Conservation (phyloP, 2,888 invertebrate species). For the Drosophila borealis region DNA sequence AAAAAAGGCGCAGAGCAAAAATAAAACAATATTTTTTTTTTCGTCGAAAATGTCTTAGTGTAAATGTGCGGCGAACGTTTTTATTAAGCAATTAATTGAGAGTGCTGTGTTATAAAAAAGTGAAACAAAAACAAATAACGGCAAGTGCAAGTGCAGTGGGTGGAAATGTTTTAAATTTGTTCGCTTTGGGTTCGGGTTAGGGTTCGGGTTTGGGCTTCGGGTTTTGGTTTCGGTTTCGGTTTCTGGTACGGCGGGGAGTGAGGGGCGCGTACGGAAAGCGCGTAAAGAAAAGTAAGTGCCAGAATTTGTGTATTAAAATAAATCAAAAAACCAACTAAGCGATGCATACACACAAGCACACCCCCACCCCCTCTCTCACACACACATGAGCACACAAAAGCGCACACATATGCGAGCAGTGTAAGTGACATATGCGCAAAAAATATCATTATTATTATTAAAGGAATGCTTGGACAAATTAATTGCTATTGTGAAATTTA, state of each 20-base stretch:
- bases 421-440: conserved; percentile 70
- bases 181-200: conserved; percentile 30
- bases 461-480: conserved; percentile 54
- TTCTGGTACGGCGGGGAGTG: conserved; percentile 11
- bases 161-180: conserved; percentile 72
- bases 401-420: conserved; percentile 20
- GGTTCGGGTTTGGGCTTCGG: conserved; percentile 24
- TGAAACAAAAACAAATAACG: conserved; percentile 61
- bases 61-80: conserved; percentile 64
- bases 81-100: conserved; percentile 79
- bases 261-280: conserved; percentile 71
- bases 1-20: conserved; percentile 26
- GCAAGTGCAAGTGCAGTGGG: conserved; percentile 80
- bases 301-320: conserved; percentile 78
- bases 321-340: conserved; percentile 76
- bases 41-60: conserved; percentile 65
- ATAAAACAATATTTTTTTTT: conserved; percentile 42
- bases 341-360: conserved; percentile 72
- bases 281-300: conserved; percentile 80
- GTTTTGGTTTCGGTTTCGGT: neutral
- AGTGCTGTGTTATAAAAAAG: conserved; percentile 39
- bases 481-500: conserved; percentile 67
- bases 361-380: neutral
- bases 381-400: conserved; percentile 9
- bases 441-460: conserved; percentile 36